Conservation (phyloP, 1,140 invertebrate genomes). For the Caerostris extrusa region DNA sequence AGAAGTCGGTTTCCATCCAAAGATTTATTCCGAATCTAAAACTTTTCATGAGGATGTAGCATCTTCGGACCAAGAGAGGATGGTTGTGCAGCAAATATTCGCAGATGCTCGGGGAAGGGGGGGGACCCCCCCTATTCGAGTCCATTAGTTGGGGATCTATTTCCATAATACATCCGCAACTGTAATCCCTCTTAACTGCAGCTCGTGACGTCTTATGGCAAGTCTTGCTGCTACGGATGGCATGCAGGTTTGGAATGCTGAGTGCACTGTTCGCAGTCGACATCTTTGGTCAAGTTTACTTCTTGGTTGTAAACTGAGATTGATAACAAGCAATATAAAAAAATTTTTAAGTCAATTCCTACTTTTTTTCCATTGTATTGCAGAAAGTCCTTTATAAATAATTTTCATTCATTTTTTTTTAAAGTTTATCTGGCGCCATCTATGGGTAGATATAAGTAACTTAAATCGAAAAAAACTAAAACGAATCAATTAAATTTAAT, state of each 20-base stretch:
- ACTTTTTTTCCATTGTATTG: no score
- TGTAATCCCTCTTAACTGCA: constrained; percentile 60
- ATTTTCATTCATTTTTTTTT: no score
- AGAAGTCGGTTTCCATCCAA: background rate
- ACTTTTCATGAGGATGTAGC: background rate
- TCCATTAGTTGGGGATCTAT: constrained; percentile 74
- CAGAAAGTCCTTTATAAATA: no score
- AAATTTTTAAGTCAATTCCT: no score
- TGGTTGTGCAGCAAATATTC: background rate
- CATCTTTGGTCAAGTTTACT: constrained; percentile 9
- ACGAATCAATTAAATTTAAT: no score
- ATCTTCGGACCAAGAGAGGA: background rate
- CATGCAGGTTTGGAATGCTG: background rate
- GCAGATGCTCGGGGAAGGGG: no score
- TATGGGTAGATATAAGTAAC: no score
- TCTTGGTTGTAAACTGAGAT: no score
- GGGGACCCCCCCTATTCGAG: constrained; percentile 34
- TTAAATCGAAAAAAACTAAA: no score
- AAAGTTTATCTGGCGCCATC: no score
- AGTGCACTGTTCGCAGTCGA: background rate
- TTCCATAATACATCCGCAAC: constrained; percentile 70
- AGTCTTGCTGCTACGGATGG: background rate
- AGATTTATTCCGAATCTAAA: background rate
- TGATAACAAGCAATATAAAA: no score
- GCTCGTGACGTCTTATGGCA: constrained; percentile 15